Conservation (phyloP, 2,888 invertebrate genomes). For the Drosophila longiperda region DNA sequence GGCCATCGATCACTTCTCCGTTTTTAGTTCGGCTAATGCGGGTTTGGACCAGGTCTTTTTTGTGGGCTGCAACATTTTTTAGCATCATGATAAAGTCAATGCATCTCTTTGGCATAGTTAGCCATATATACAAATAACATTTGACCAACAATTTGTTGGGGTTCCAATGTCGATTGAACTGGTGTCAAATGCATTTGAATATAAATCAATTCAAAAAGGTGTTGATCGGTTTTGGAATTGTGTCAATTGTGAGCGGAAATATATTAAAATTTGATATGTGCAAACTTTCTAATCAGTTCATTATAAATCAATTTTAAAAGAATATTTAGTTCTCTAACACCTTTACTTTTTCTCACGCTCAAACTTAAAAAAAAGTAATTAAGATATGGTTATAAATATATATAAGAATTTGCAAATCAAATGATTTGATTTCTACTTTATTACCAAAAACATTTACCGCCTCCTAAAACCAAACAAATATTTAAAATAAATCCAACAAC, state of each 20-base stretch:
- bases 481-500: constrained; percentile 6
- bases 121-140: constrained; percentile 17
- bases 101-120: constrained; percentile 27
- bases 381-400: constrained; percentile 37
- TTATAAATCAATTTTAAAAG: not conserved
- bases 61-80: constrained; percentile 39
- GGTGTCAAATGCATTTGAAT: constrained; percentile 12
- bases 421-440: constrained; percentile 38
- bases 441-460: constrained; percentile 26
- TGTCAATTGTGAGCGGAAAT: constrained; percentile 14
- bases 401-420: constrained; percentile 65
- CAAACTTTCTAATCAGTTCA: not conserved
- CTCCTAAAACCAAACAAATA: not conserved
- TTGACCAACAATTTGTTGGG: constrained; percentile 47
- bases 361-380: constrained; percentile 32
- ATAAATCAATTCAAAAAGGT: constrained; percentile 12
- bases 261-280: not conserved
- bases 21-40: constrained; percentile 44
- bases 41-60: constrained; percentile 30
- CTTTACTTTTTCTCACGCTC: constrained; percentile 32
- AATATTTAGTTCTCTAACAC: not conserved
- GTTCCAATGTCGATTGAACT: constrained; percentile 9
- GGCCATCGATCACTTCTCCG: constrained; percentile 59
- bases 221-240: constrained; percentile 13
- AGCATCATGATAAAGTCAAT: constrained; percentile 48